A percentile compares a stretch with the other conserved stretches of the same genome.
phyloP scores from a whole-genome alignment of 92 coral and sea anemone species.

The Bergia puertoricense region DNA sequence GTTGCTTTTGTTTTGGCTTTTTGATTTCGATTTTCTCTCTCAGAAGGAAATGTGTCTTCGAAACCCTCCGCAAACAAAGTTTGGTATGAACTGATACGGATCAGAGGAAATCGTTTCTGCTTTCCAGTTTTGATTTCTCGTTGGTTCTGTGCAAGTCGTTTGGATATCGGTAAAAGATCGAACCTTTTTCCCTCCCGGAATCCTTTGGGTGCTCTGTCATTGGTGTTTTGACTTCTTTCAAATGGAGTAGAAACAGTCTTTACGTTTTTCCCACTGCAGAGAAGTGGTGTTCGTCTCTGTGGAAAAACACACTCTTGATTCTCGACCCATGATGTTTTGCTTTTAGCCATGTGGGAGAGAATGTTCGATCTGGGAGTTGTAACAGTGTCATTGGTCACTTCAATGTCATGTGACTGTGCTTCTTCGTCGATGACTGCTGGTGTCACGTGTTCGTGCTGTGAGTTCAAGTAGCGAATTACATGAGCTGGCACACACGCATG shows the following conservation, averaged over 20 bases:
- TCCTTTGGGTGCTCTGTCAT: slow-evolving; percentile 67
- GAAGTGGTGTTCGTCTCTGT: slow-evolving; percentile 58
- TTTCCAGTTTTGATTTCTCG: slow-evolving; percentile 25
- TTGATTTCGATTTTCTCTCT: neutral
- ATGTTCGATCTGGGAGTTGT: slow-evolving; percentile 65
- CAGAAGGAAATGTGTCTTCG: slow-evolving; percentile 14
- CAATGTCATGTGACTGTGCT: slow-evolving; percentile 12
- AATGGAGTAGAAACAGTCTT: slow-evolving; percentile 56
- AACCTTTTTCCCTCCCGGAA: slow-evolving; percentile 77
- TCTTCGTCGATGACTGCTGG: slow-evolving; percentile 4
- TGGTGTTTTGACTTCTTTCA: slow-evolving; percentile 53
- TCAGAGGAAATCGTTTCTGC: slow-evolving; percentile 55
- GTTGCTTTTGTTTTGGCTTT: slow-evolving; percentile 46
- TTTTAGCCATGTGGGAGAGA: slow-evolving; percentile 87
- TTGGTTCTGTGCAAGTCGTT: slow-evolving; percentile 56
- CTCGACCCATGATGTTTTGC: slow-evolving; percentile 79
- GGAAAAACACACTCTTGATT: slow-evolving; percentile 45
- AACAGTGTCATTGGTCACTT: slow-evolving; percentile 7
- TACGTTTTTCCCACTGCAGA: slow-evolving; percentile 66
- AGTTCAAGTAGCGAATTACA: slow-evolving; percentile 26
- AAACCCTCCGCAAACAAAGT: slow-evolving; percentile 34
- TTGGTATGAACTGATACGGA: slow-evolving; percentile 79
- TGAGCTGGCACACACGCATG: slow-evolving; percentile 54
- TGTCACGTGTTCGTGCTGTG: slow-evolving; percentile 46
- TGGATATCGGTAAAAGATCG: slow-evolving; percentile 82